A percentile compares a stretch with the other conserved stretches of the same genome.
Conservation (phyloP, 2,888 invertebrate genomes). For the Liopterus haemorrhoidalis region DNA sequence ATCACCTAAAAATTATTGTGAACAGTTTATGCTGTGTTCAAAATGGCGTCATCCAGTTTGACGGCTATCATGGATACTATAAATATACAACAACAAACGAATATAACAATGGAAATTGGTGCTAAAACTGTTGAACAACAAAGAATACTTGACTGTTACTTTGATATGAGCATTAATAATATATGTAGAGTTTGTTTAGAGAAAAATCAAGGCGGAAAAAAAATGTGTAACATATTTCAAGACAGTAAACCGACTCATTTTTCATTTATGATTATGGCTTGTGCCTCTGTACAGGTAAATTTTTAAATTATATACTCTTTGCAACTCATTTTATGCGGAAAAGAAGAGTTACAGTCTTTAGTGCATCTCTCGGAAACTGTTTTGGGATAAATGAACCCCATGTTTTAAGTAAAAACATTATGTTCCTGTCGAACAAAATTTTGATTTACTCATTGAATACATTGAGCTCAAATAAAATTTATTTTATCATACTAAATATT, state of each 20-base stretch:
- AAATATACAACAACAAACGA: conserved; percentile 18
- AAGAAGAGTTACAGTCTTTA: conserved; percentile 1
- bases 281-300: conserved; percentile 38
- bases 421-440: background rate
- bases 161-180: conserved; percentile 33
- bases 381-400: background rate
- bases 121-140: conserved; percentile 27
- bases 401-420: conserved; percentile 7
- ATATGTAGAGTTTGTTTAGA: conserved; percentile 37
- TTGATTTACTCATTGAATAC: background rate
- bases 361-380: background rate
- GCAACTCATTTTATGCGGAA: conserved; percentile 5
- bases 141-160: conserved; percentile 33
- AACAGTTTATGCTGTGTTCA: background rate
- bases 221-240: conserved; percentile 37
- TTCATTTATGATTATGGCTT: conserved; percentile 37
- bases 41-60: conserved; percentile 14
- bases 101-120: conserved; percentile 14
- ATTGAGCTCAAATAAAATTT: background rate
- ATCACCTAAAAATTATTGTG: background rate
- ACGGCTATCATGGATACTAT: conserved; percentile 11
- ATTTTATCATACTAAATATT: background rate
- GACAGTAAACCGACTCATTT: conserved; percentile 31
- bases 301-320: conserved; percentile 7
- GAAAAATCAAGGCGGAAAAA: conserved; percentile 32